These are phyloP conservation scores for Meteorus sp. DNA, from an alignment of 1,140 invertebrate species.

Conservation along the genomic window DNA sequence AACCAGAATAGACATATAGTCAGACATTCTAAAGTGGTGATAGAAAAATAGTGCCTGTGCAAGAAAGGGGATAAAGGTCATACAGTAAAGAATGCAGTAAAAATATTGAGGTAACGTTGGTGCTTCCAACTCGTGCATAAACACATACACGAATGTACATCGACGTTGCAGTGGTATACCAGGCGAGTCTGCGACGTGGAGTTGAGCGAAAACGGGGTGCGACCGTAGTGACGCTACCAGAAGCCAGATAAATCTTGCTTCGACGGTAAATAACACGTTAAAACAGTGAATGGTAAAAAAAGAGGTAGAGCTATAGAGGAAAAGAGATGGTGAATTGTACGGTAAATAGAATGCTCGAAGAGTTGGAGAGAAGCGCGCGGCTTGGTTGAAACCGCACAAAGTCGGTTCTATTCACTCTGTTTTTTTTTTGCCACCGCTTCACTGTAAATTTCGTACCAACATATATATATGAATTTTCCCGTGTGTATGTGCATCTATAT, in stretches of 20 bases:
- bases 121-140: neutral
- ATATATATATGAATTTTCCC: too few relatives aligned
- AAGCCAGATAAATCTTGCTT: conserved; percentile 33
- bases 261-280: conserved; percentile 34
- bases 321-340: neutral
- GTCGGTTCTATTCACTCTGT: conserved; percentile 6
- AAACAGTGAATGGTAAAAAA: conserved; percentile 29
- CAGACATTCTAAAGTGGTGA: neutral
- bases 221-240: conserved; percentile 27
- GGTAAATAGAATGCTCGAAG: conserved; percentile 26
- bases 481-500: too few relatives aligned
- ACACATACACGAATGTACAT: too few relatives aligned
- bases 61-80: neutral
- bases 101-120: conserved; percentile 15
- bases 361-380: conserved; percentile 15
- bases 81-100: conserved; percentile 1
- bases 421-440: conserved; percentile 3
- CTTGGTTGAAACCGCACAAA: conserved; percentile 18
- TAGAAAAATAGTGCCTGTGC: neutral
- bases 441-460: conserved; percentile 25
- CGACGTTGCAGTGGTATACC: too few relatives aligned
- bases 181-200: conserved; percentile 12
- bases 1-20: neutral
- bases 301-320: conserved; percentile 16
- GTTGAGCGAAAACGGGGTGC: conserved; percentile 24